A percentile compares a stretch with the other conserved stretches of the same genome.
Conservation (phyloP, 2,113 vertebrate genomes). For the Channa maculata region DNA sequence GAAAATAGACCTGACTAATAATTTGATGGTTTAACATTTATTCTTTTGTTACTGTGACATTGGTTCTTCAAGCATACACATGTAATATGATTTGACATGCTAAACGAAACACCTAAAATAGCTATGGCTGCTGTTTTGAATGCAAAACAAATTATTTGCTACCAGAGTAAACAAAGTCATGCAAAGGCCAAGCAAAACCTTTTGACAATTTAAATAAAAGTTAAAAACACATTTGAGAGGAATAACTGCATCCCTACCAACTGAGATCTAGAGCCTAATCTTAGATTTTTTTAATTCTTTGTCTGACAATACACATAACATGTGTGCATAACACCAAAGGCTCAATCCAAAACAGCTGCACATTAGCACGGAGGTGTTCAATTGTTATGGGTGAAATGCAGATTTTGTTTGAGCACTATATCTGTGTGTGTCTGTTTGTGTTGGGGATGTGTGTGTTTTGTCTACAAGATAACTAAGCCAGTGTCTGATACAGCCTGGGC, state of each 20-base stretch:
- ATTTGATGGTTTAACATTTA: conserved; percentile 63
- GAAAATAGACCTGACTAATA: conserved; percentile 53
- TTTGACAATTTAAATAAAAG: conserved; percentile 61
- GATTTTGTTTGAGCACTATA: conserved; percentile 25
- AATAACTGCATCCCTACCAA: conserved; percentile 35
- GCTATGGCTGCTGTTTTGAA: conserved; percentile 51
- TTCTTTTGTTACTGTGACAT: conserved; percentile 47
- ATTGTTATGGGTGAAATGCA: conserved; percentile 45
- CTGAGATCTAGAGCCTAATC: conserved; percentile 22
- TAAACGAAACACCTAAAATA: conserved; percentile 73
- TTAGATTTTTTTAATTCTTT: conserved; percentile 40
- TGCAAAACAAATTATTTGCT: conserved; percentile 53
- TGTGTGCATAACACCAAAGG: conserved; percentile 68
- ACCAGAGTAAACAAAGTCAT: conserved; percentile 61
- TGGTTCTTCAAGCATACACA: conserved; percentile 38
- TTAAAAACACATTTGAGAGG: conserved; percentile 67
- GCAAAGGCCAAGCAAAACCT: conserved; percentile 63
- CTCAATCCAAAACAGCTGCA: conserved; percentile 55
- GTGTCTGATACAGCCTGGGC: conserved; percentile 48
- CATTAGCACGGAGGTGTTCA: conserved; percentile 22
- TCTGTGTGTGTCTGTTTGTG: conserved; percentile 14
- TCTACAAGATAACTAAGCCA: conserved; percentile 16
- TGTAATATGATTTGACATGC: conserved; percentile 72
- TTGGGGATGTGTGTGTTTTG: conserved; percentile 20
- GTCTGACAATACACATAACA: conserved; percentile 48